Percentiles rank a stretch among this genome's conserved stretches.
phyloP scores from a whole-genome alignment of 2,797 vertebrate genomes.

The Onychomys arenicola region DNA sequence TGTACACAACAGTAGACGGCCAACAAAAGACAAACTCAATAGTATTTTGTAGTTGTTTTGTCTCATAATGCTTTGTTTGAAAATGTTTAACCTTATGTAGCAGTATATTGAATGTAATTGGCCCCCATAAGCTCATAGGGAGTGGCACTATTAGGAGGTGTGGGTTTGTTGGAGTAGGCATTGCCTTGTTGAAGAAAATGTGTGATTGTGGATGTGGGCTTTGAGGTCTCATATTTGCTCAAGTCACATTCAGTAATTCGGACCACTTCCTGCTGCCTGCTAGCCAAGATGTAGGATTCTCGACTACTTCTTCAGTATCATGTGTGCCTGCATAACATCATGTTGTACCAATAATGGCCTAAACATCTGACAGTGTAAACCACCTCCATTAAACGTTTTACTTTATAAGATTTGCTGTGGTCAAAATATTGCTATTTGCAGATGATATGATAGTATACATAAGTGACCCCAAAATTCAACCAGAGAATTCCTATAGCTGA shows the following conservation, averaged over 20 bases:
- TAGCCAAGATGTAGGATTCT: not conserved
- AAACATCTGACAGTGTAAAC: not conserved
- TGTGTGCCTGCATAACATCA: not conserved
- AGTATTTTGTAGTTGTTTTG: not conserved
- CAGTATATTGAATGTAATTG: not conserved
- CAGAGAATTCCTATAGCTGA: not conserved
- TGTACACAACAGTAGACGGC: not conserved
- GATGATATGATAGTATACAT: not conserved
- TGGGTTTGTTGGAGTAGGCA: not conserved
- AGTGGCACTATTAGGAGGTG: not conserved
- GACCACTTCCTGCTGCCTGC: not conserved
- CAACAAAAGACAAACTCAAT: not conserved
- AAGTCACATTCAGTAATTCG: not conserved
- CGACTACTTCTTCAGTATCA: not conserved
- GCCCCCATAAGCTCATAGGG: not conserved
- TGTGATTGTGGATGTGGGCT: not conserved
- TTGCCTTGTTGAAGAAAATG: not conserved
- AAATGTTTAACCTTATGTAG: not conserved
- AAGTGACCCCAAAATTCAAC: not conserved
- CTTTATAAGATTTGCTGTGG: not conserved
- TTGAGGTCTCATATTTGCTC: not conserved
- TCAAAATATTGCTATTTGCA: not conserved
- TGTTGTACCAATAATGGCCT: not conserved
- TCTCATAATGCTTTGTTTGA: not conserved
- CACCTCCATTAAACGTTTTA: not conserved